Conservation (phyloP, 2,797 vertebrate species). For the Arnoldichthys spilopterus region DNA sequence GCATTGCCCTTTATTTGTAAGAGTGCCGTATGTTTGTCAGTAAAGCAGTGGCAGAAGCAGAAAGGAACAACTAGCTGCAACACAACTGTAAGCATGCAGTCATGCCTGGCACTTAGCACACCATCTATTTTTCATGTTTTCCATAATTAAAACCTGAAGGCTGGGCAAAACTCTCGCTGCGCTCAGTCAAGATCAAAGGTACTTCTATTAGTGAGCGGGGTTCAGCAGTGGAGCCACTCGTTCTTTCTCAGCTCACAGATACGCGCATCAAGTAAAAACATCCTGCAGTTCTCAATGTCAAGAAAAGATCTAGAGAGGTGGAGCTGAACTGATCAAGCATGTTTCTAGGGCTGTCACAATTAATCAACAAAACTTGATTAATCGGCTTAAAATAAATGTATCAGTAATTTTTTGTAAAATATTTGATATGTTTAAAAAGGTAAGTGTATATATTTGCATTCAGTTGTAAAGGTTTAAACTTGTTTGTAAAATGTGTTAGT, state of each 20-base stretch:
- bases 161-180: slow-evolving; percentile 69
- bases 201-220: slow-evolving; percentile 75
- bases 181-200: slow-evolving; percentile 78
- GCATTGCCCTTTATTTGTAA: background rate
- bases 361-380: background rate
- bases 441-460: no score
- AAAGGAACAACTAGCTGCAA: slow-evolving; percentile 57
- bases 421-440: no score
- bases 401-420: no score
- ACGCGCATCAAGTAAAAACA: slow-evolving; percentile 72
- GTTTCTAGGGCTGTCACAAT: background rate
- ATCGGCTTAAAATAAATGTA: no score
- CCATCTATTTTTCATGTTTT: slow-evolving; percentile 82
- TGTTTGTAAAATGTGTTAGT: no score
- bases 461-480: no score
- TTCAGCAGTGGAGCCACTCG: slow-evolving; percentile 74
- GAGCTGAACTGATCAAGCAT: background rate
- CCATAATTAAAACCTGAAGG: slow-evolving; percentile 81
- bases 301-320: slow-evolving; percentile 5
- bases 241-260: slow-evolving; percentile 67
- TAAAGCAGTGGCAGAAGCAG: slow-evolving; percentile 57
- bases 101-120: slow-evolving; percentile 73
- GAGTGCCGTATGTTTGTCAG: slow-evolving; percentile 31
- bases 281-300: slow-evolving; percentile 67
- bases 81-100: slow-evolving; percentile 68